Conservation (phyloP, 2,888 invertebrate species). For the Troides oblongomaculatus region DNA sequence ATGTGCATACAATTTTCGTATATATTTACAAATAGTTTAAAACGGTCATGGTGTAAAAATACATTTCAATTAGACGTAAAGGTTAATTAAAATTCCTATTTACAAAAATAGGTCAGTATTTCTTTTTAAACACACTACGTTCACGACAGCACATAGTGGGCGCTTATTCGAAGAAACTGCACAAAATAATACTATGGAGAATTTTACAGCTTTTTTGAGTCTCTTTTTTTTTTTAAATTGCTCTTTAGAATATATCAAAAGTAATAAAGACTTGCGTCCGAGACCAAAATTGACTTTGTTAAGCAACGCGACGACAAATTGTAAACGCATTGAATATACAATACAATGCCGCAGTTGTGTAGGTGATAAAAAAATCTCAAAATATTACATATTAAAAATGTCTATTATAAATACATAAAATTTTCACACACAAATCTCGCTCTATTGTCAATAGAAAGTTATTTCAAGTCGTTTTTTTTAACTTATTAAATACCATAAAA, state of each 20-base stretch:
- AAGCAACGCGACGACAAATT: background rate
- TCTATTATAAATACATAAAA: no score
- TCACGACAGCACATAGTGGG: slow-evolving; percentile 12
- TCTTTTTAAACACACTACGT: slow-evolving; percentile 12
- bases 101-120: slow-evolving; percentile 34
- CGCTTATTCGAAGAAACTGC: slow-evolving; percentile 4
- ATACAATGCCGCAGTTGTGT: slow-evolving; percentile 11
- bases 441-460: no score
- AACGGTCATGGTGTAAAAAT: slow-evolving; percentile 41
- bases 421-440: no score
- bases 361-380: background rate
- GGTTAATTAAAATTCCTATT: slow-evolving; percentile 32
- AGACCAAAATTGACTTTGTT: background rate
- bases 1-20: slow-evolving; percentile 17
- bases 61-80: slow-evolving; percentile 35
- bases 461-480: no score
- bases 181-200: background rate
- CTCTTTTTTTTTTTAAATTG: slow-evolving; percentile 2
- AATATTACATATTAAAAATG: no score
- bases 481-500: no score
- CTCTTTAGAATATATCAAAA: slow-evolving; percentile 5
- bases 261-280: background rate
- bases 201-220: background rate
- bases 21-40: slow-evolving; percentile 19
- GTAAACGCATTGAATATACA: slow-evolving; percentile 27